phyloP scores from a whole-genome alignment of 1,140 invertebrate genomes.

The Papilio polyxenes region DNA sequence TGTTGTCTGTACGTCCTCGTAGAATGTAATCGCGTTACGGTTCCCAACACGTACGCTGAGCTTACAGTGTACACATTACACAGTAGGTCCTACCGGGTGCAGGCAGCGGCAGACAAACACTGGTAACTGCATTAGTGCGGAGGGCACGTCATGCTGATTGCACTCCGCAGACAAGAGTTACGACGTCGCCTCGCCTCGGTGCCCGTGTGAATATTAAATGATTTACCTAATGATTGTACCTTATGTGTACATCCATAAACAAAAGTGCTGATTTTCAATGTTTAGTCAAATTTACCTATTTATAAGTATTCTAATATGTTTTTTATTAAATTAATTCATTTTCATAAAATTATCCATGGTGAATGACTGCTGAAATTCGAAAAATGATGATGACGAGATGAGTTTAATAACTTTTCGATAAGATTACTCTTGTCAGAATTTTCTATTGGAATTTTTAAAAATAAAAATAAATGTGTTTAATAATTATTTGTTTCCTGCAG shows the following conservation, averaged over 20 bases:
- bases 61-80: slow-evolving; percentile 23
- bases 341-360: no score
- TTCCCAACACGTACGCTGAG: slow-evolving; percentile 8
- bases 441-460: background rate
- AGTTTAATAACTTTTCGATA: no score
- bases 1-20: background rate
- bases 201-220: slow-evolving; percentile 15
- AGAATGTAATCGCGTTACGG: slow-evolving; percentile 26
- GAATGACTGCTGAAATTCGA: no score
- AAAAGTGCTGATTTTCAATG: background rate
- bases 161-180: slow-evolving; percentile 42
- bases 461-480: background rate
- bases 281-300: no score
- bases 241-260: background rate
- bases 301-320: no score
- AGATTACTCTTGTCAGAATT: no score
- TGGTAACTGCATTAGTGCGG: slow-evolving; percentile 67
- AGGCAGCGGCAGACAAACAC: slow-evolving; percentile 53
- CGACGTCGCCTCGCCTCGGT: background rate
- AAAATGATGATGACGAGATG: no score
- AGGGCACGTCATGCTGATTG: slow-evolving; percentile 63
- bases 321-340: no score
- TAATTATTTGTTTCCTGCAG: slow-evolving; percentile 1
- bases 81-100: background rate
- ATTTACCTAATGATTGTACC: slow-evolving; percentile 5